Evolutionary conservation across 1,140 invertebrate genomes (phyloP), one percentile per base, ranked within the genome.

Genomic region (Macrobrachium rosenbergii): DNA sequence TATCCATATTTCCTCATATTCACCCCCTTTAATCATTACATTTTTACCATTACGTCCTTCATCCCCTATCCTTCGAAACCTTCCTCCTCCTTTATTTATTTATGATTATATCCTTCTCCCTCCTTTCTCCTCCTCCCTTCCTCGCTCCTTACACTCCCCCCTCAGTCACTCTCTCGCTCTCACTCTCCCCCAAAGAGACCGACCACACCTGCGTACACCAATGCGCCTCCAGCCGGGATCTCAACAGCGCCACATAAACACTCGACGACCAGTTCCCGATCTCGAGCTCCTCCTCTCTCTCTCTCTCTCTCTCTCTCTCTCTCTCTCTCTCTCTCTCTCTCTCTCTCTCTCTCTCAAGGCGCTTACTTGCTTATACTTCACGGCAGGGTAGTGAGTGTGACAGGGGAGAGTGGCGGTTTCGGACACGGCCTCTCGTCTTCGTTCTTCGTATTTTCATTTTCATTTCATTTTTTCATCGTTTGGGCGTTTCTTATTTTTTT

Each of bases 201-300:
- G 82, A 59, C 58, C 76, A 80, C 76, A 86, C 77, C 83, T 86
- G 84, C 84, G 84, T 87, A 87, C 84, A 87, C 78, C 84, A 87
- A 87, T 87, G 84, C 84, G 84, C 84, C 84, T 87, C 78, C 81
- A 87, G 84, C 84, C 60, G 28, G 84, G 21, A 21, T 45, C 43
- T 52, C 78, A 87, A 87, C 78, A 87, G 84, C 45, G 16, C 14
- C 14, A 6, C 84, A 87, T 87, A 87, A 87, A 28, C 67, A 12
- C 19, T 69, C n/a, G 10, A 8, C 11, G 67, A 19, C 14, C 52
- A 3, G 8, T 12, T 69, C 67, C n/a, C 67, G n/a, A 14, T 0
- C 2, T 52, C 8, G 52, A 52, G 21, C 67, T 8, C 21, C 11
- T 12, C n/a, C 5, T 12, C 64, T 67, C 64, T 67, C 64, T 67